Base-by-base conservation (phyloP, 2,113 vertebrate species). In the Lontra canadensis region DNA sequence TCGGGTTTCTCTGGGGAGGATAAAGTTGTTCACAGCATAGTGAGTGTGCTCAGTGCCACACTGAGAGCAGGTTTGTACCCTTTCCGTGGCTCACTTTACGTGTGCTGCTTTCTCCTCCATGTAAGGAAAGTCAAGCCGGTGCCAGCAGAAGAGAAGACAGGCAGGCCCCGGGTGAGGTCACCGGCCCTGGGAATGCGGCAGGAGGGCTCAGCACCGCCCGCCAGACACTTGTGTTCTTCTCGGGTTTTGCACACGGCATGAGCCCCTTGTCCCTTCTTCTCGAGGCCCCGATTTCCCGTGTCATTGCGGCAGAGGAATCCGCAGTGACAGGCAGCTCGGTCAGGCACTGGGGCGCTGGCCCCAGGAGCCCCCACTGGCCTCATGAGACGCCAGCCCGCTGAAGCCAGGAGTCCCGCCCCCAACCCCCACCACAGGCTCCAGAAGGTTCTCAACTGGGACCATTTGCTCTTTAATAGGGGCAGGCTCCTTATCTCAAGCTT, bases 221-320 rank as follows among this genome's bases (percentile, higher is more conserved):
- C 23, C n/a, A 3, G 21, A 13, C 15, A 8, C 25, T 25, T 14
- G 17, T 0, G 5, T 7, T 21, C 26, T 49, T 80, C 57, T 12
- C 2, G 0, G 4, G 14, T 47, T n/a, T 47, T 10, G 15, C 14
- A 49, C 10, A 15, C 14, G 49, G 9, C 12, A 12, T 15, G 34
- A 69, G 11, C 2, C 4, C 26, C 17, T 8, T 4, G 25, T 49
- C 69, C 29, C 7, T 71, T 49, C 65, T 13, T 76, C 18, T 36
- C 1, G 0, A 7, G 4, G 20, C 12, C 9, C 39, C 1, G 0
- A 6, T 8, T 15, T 9, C 9, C 39, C 34, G 0, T 36, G 39
- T 20, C 73, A 29, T 31, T 71, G 17, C 15, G 34, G 34, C 21
- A 1, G 9, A 20, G n/a, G 88, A 57, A 61, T 15, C 25, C n/a